Evolutionary conservation across 2,888 invertebrate species (phyloP).

Genomic region (Zeuzera pyrina): DNA sequence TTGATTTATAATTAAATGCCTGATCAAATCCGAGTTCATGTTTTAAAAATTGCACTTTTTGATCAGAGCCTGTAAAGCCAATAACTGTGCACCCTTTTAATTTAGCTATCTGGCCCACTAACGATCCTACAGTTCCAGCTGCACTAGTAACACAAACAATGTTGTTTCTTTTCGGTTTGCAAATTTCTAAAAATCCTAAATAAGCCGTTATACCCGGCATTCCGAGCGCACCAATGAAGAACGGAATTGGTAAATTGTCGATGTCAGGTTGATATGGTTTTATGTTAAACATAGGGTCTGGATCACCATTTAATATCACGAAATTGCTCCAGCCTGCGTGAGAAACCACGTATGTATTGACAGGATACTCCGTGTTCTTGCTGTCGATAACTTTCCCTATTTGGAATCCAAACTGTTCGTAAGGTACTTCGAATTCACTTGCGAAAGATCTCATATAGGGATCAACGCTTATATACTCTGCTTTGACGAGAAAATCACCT

Average conservation of each 20-base stretch:
- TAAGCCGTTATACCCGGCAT: slow-evolving; percentile 82
- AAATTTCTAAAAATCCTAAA: slow-evolving; percentile 79
- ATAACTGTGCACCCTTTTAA: slow-evolving; percentile 76
- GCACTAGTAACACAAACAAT: slow-evolving; percentile 80
- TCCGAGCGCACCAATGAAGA: slow-evolving; percentile 75
- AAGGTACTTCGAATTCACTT: slow-evolving; percentile 26
- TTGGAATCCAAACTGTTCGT: slow-evolving; percentile 37
- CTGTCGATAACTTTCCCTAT: slow-evolving; percentile 73
- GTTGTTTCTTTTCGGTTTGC: slow-evolving; percentile 78
- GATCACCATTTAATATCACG: slow-evolving; percentile 28
- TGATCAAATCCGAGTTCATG: slow-evolving; percentile 78
- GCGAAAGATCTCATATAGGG: slow-evolving; percentile 74
- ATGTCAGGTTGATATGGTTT: slow-evolving; percentile 65
- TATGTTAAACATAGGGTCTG: slow-evolving; percentile 18
- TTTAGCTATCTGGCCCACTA: slow-evolving; percentile 84
- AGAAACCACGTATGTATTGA: slow-evolving; percentile 70
- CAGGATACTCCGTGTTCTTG: slow-evolving; percentile 71
- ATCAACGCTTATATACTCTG: slow-evolving; percentile 76
- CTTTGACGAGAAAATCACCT: slow-evolving; percentile 73
- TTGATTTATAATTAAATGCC: slow-evolving; percentile 82
- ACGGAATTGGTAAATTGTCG: slow-evolving; percentile 60
- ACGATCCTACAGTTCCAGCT: slow-evolving; percentile 82
- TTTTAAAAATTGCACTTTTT: slow-evolving; percentile 78
- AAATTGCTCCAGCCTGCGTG: slow-evolving; percentile 77
- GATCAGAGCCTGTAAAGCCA: slow-evolving; percentile 80